phyloP scores from a whole-genome alignment of 2,113 vertebrate species.

The Galeopterus variegatus region DNA sequence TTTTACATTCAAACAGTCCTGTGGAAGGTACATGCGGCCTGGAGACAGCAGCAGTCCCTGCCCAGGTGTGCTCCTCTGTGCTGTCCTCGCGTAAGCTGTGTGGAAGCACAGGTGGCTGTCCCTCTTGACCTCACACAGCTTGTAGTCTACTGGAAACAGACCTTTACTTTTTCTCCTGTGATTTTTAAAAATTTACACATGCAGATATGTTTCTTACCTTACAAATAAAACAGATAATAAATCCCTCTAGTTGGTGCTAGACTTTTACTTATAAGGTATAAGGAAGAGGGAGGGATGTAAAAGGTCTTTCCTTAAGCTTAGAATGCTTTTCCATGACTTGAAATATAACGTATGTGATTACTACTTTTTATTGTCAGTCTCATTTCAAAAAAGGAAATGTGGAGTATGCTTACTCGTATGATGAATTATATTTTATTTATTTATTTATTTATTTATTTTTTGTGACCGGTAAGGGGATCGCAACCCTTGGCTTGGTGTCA shows the following conservation, averaged over 20 bases:
- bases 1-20: background rate
- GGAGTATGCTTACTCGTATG: background rate
- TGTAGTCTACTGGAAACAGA: background rate
- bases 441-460: no score
- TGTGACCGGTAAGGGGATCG: no score
- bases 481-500: no score
- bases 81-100: no score
- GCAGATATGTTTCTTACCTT: background rate
- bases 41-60: background rate
- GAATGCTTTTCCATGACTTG: background rate
- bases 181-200: background rate
- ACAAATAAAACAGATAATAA: background rate
- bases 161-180: background rate
- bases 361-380: background rate
- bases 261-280: background rate
- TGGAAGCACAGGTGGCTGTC: background rate
- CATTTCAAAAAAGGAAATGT: background rate
- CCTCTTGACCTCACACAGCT: background rate
- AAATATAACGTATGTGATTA: background rate
- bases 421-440: no score
- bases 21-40: background rate
- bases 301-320: background rate
- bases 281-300: background rate
- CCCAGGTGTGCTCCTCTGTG: background rate
- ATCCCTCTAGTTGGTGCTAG: background rate